phyloP scores from a whole-genome alignment of 2,113 vertebrate genomes.

The Grallaria varia region DNA sequence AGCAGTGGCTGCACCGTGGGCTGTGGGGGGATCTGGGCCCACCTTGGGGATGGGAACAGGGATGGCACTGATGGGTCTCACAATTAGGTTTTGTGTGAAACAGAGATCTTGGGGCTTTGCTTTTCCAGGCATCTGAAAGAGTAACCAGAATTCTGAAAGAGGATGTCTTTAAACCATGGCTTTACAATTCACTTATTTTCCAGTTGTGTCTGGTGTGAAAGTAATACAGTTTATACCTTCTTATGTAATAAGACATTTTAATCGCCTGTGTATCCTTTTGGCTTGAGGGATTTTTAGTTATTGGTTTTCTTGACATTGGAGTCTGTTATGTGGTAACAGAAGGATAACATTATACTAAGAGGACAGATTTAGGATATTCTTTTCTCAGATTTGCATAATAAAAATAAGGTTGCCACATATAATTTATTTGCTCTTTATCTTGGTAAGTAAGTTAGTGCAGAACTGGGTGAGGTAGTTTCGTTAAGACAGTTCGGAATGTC shows the following conservation, averaged over 20 bases:
- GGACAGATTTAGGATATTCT: not conserved
- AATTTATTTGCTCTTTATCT: not conserved
- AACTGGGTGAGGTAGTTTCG: not conserved
- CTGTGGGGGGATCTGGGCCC: not conserved
- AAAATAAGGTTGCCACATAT: not conserved
- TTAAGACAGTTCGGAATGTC: not conserved
- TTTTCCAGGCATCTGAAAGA: conserved; percentile 27
- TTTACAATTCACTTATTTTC: conserved; percentile 56
- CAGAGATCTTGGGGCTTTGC: not conserved
- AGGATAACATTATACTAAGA: not conserved
- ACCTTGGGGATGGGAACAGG: not conserved
- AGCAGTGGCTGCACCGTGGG: too few species aligned
- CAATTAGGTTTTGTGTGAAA: not conserved
- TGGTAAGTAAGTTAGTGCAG: not conserved
- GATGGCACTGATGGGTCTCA: not conserved
- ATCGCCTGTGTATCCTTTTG: not conserved
- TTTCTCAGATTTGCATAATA: not conserved
- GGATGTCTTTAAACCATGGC: conserved; percentile 33
- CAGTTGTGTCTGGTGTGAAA: conserved; percentile 3
- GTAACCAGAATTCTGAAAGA: conserved; percentile 20
- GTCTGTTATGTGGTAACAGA: not conserved
- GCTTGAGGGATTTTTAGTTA: conserved; percentile 14
- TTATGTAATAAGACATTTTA: conserved; percentile 3
- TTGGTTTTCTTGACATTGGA: conserved; percentile 4
- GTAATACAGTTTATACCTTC: conserved; percentile 17